Evolutionary conservation across 2,888 invertebrate species (phyloP), one percentile per base, ranked within the genome.

Genomic region (Ophion costatus): DNA sequence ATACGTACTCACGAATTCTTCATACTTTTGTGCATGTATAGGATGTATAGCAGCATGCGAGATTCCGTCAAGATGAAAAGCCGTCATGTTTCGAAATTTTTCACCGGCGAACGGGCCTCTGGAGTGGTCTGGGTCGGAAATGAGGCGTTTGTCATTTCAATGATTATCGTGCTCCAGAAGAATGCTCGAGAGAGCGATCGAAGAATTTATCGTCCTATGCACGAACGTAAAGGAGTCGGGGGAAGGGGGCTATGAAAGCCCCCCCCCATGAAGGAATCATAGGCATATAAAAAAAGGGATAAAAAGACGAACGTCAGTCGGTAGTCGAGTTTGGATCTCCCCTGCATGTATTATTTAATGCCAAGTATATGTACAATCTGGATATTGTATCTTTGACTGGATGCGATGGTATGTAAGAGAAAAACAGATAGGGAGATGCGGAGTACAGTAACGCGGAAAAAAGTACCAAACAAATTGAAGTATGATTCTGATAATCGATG

Each of bases 401-500:
- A 29, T 38, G 17, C 42, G 9, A 57, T 11, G 20, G 33, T 7
- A n/a, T 66, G 38, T 4, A 17, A 56, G 29, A 11, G 59, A 59
- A 57, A 66, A 71, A 45, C 42, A 11, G 67, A n/a, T 10, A n/a
- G 45, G 63, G 51, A 10, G n/a, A 61, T 33, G 22, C 45, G 64
- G 57, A 38, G 5, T 2, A 45, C 14, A 51, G 45, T 29, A 33
- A 29, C 11, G 6, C 17, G 20, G 14, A n/a, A 42, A 71, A 71
- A 67, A 20, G 57, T 33, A 38, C 3, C 45, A 71, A 42, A 42
- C 59, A 59, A 76, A 79, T 77, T 80, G 76, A 85, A 80, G 64
- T 73, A 76, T 73, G 76, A 80, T 78, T 82, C 71, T 79, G 73
- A 82, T 85, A 85, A 82, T 80, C 82, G 82, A 73, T 80, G 42